Percentiles rank a stretch among this genome's conserved stretches.
These are phyloP conservation scores for Syndactyla subalaris DNA, from an alignment of 2,797 vertebrate species.

Conservation along the genomic window DNA sequence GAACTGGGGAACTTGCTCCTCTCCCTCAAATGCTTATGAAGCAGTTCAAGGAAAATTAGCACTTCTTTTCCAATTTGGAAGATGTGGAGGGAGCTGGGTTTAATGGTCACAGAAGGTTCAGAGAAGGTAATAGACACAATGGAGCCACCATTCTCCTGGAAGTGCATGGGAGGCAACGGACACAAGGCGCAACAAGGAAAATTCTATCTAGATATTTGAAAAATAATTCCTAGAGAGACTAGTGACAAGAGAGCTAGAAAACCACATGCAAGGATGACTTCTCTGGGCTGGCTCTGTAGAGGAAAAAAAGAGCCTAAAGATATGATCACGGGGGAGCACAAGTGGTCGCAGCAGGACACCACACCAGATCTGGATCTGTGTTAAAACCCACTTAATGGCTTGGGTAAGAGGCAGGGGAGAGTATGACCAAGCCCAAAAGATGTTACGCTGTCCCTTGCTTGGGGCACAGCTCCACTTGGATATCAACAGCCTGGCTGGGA, in stretches of 20 bases:
- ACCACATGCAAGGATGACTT: fast-evolving
- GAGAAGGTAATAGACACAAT: fast-evolving
- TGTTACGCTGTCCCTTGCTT: fast-evolving
- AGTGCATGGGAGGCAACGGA: background rate
- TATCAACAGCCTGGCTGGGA: background rate
- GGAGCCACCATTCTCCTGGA: background rate
- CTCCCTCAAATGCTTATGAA: background rate
- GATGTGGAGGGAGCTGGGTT: background rate
- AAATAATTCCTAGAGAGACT: background rate
- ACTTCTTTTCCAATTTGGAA: background rate
- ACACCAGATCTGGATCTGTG: fast-evolving
- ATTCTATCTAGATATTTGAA: background rate
- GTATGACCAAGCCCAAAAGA: background rate
- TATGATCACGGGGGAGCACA: background rate
- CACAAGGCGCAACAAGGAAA: background rate
- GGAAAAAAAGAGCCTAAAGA: background rate
- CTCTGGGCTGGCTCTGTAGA: background rate
- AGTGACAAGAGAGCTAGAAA: background rate
- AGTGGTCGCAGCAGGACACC: background rate
- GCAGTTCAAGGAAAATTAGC: background rate
- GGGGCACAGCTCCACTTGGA: background rate
- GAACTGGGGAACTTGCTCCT: background rate
- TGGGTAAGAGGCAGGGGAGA: background rate
- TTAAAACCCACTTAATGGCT: background rate
- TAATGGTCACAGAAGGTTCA: background rate